Evolutionary conservation across 2,113 vertebrate species (phyloP).

Genomic region (Forbesichthys agassizii): DNA sequence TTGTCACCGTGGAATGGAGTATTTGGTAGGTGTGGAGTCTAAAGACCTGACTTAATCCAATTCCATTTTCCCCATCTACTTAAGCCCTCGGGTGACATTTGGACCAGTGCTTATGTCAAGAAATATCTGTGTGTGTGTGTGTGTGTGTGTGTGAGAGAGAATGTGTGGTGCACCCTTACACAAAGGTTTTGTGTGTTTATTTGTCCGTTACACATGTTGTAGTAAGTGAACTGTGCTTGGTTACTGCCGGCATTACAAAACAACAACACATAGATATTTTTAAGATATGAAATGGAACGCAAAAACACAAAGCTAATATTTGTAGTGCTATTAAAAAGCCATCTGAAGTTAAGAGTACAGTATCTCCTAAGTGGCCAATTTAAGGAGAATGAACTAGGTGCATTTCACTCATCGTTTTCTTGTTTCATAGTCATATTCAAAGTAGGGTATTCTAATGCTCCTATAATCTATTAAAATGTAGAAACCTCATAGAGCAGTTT

Average conservation of each 20-base stretch:
- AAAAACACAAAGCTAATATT: background rate
- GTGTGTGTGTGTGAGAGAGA: background rate
- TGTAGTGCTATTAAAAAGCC: background rate
- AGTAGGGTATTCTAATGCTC: background rate
- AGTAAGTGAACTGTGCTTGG: slow-evolving; percentile 34
- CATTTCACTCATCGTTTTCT: background rate
- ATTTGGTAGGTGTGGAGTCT: slow-evolving; percentile 20
- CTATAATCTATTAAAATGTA: background rate
- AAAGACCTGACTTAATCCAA: slow-evolving; percentile 13
- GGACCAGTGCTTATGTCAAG: background rate
- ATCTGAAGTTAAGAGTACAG: background rate
- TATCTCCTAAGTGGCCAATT: background rate
- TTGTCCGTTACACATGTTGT: slow-evolving; percentile 36
- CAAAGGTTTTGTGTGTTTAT: background rate
- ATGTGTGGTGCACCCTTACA: slow-evolving; percentile 12
- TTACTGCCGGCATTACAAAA: slow-evolving; percentile 31
- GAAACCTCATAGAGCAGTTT: background rate
- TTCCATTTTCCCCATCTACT: slow-evolving; percentile 10
- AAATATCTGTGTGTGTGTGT: background rate
- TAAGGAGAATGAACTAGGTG: background rate
- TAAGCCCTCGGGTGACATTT: background rate
- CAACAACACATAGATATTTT: slow-evolving; percentile 10
- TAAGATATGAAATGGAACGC: slow-evolving; percentile 7
- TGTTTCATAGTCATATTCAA: background rate
- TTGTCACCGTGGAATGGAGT: slow-evolving; percentile 3